A percentile compares a stretch with the other conserved stretches of the same genome.
Conservation (phyloP, 1,140 invertebrate genomes). For the Amyelois transitella region DNA sequence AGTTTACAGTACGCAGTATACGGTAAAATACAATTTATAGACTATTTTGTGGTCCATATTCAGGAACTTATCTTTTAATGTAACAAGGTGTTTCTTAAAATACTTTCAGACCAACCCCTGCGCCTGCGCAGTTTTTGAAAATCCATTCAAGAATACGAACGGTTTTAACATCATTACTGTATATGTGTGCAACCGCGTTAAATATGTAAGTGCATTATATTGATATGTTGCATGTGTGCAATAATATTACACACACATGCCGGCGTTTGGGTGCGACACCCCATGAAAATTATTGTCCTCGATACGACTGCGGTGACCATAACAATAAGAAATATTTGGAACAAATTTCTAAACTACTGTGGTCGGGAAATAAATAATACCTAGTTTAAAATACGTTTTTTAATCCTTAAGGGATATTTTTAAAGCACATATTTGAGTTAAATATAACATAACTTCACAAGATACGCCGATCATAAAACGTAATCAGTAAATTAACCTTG, state of each 20-base stretch:
- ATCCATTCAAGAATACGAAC: constrained; percentile 41
- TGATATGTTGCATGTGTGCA: constrained; percentile 27
- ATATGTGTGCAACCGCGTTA: constrained; percentile 25
- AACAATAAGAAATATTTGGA: background rate
- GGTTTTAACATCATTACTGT: constrained; percentile 35
- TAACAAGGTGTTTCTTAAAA: background rate
- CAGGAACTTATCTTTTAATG: no score
- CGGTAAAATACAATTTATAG: no score
- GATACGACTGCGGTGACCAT: constrained; percentile 4
- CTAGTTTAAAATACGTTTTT: no score
- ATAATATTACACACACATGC: constrained; percentile 23
- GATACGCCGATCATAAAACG: no score
- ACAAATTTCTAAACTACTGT: background rate
- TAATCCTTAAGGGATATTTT: no score
- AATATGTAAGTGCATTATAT: constrained; percentile 8
- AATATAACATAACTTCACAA: no score
- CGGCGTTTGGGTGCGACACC: constrained; percentile 48
- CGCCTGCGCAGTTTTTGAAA: constrained; percentile 29
- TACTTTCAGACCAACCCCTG: constrained; percentile 15
- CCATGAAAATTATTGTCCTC: constrained; percentile 49
- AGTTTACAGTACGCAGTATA: no score
- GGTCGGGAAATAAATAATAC: background rate
- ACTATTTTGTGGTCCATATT: no score
- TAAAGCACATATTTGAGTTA: no score
- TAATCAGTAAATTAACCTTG: background rate